Evolutionary conservation across 2,797 vertebrate genomes (phyloP).

Genomic region (Apogon hyalosoma): DNA sequence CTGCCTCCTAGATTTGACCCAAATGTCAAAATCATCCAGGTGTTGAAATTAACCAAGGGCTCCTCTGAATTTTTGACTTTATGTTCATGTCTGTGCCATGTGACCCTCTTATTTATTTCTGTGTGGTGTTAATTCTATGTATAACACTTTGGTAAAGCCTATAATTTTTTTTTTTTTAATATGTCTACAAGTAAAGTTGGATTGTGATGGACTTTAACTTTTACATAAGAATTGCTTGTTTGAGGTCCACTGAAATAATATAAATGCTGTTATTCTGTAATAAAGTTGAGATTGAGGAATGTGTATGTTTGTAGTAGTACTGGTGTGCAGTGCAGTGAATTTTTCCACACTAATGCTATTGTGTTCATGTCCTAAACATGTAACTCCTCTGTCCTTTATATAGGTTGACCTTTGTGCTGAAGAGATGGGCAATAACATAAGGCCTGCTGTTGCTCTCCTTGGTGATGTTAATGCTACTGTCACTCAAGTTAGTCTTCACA

Average conservation of each 20-base stretch:
- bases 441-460: constrained; percentile 87
- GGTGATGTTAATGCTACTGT: constrained; percentile 90
- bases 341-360: not conserved
- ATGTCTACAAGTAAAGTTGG: no score
- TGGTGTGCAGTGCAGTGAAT: not conserved
- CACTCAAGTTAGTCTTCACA: constrained; percentile 84
- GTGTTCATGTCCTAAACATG: not conserved
- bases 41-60: constrained; percentile 41
- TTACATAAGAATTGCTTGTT: no score
- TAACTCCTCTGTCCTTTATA: constrained; percentile 11
- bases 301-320: no score
- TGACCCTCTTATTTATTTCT: not conserved
- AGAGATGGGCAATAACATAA: constrained; percentile 96
- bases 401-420: constrained; percentile 96
- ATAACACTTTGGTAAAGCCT: no score
- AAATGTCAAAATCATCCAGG: constrained; percentile 94
- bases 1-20: constrained; percentile 91
- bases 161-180: no score
- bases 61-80: no score
- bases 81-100: no score
- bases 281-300: no score
- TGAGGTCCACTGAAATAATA: no score
- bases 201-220: no score
- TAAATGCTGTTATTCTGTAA: no score
- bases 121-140: no score